phyloP scores from a whole-genome alignment of 2,113 vertebrate species.

The Anarrhichthys ocellatus region DNA sequence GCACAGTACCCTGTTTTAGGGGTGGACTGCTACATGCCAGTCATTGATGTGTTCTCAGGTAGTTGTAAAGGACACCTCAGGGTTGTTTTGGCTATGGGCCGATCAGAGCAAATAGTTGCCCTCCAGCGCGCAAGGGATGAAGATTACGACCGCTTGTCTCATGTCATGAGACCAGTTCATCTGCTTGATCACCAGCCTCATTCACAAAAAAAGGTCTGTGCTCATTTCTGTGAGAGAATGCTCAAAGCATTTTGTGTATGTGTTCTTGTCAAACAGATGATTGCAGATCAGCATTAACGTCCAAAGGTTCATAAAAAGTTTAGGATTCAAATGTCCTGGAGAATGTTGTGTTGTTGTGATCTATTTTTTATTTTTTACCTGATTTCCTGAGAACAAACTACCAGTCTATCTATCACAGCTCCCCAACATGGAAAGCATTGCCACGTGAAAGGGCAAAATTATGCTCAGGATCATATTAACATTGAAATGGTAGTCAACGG shows the following conservation, averaged over 20 bases:
- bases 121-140: conserved; percentile 88
- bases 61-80: conserved; percentile 86
- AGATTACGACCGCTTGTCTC: conserved; percentile 66
- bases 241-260: not conserved
- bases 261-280: not conserved
- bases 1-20: conserved; percentile 94
- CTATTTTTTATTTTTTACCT: too few relatives aligned
- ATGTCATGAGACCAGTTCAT: conserved; percentile 81
- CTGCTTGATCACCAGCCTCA: conserved; percentile 83
- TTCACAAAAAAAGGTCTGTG: conserved; percentile 71
- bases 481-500: too few relatives aligned
- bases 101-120: conserved; percentile 87
- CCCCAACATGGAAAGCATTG: not conserved
- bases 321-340: not conserved
- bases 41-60: conserved; percentile 91
- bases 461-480: not conserved
- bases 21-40: conserved; percentile 90
- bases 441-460: not conserved
- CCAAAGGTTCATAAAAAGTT: not conserved
- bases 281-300: not conserved
- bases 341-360: too few relatives aligned
- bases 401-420: not conserved
- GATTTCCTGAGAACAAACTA: not conserved
- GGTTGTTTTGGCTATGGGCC: conserved; percentile 92
- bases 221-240: not conserved